Conservation (phyloP, 2,797 vertebrate species). For the Smutsia gigantea region DNA sequence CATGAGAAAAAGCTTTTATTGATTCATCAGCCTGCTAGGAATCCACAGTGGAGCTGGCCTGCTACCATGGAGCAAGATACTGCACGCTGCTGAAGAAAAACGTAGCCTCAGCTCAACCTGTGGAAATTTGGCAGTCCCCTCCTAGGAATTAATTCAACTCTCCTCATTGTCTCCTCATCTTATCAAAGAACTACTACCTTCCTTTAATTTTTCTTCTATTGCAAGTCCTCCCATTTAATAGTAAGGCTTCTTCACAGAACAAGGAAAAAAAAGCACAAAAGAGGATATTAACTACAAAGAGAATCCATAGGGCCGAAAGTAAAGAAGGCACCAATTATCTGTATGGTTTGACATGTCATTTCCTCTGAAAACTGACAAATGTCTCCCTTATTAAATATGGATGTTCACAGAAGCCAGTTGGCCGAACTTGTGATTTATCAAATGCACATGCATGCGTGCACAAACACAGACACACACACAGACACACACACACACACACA, state of each 20-base stretch:
- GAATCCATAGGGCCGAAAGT: background rate
- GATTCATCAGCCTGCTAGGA: background rate
- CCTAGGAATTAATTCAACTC: rapidly evolving
- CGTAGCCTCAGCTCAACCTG: rapidly evolving
- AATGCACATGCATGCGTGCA: background rate
- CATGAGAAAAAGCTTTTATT: background rate
- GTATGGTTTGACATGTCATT: background rate
- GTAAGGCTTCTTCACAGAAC: constrained; percentile 38
- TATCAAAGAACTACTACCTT: background rate
- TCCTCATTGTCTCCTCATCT: background rate
- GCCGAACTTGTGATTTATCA: background rate
- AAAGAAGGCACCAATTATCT: constrained; percentile 35
- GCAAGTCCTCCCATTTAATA: background rate
- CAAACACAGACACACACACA: background rate
- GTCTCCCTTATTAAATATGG: background rate
- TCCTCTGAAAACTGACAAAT: background rate
- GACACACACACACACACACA: background rate
- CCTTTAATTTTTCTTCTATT: background rate
- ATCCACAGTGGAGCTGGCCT: background rate
- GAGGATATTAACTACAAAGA: background rate
- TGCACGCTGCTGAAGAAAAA: background rate
- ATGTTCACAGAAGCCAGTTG: background rate
- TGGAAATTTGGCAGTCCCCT: background rate
- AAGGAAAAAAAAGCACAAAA: background rate
- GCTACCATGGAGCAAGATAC: background rate